Conservation (phyloP, 64 coral and sea anemone species). For the Montipora foliosa region DNA sequence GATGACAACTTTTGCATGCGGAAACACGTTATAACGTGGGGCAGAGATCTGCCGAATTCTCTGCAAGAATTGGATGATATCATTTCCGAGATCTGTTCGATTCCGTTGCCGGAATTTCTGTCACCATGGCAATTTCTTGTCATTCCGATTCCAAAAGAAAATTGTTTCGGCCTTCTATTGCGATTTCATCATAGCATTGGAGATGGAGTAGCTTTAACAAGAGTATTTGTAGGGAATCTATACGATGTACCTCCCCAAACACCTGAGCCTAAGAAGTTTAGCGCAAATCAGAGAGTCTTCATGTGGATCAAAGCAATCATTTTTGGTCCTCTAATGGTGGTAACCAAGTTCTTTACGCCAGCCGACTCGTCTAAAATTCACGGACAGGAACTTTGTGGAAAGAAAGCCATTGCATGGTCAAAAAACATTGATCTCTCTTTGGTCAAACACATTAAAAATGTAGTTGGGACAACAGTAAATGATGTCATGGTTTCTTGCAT, state of each 20-base stretch:
- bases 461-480: slow-evolving; percentile 91
- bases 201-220: slow-evolving; percentile 88
- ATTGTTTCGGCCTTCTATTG: slow-evolving; percentile 75
- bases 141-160: slow-evolving; percentile 76
- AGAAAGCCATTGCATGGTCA: slow-evolving; percentile 91
- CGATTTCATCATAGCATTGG: slow-evolving; percentile 95
- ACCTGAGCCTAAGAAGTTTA: slow-evolving; percentile 86
- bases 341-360: slow-evolving; percentile 80
- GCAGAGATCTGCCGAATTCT: slow-evolving; percentile 61
- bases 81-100: slow-evolving; percentile 78
- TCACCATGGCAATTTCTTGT: slow-evolving; percentile 97
- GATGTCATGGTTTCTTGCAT: slow-evolving; percentile 99
- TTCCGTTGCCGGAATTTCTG: slow-evolving; percentile 43
- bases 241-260: slow-evolving; percentile 82
- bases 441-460: slow-evolving; percentile 90
- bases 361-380: slow-evolving; percentile 80
- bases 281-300: slow-evolving; percentile 82
- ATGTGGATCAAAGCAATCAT: slow-evolving; percentile 98
- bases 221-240: slow-evolving; percentile 91
- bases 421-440: slow-evolving; percentile 73
- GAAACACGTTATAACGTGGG: slow-evolving; percentile 85
- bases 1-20: slow-evolving; percentile 82
- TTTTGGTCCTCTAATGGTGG: slow-evolving; percentile 73
- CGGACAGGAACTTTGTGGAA: slow-evolving; percentile 83
- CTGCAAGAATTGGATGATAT: slow-evolving; percentile 72